Conservation (phyloP, 2,113 vertebrate genomes). For the Amphilophus citrinellus region DNA sequence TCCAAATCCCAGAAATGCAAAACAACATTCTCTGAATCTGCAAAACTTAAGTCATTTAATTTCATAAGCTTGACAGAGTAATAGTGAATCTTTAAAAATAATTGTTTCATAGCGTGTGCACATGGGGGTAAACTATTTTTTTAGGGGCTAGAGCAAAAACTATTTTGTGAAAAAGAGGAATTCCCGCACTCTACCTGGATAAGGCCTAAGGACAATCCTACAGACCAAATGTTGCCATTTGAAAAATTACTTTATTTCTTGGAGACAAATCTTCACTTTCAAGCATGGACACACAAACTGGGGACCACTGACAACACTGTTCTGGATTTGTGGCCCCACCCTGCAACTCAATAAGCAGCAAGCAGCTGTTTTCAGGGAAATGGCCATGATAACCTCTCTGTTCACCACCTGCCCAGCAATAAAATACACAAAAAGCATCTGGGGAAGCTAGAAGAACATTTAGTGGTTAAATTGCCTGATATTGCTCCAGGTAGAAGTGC, state of each 20-base stretch:
- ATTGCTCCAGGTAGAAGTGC: background rate
- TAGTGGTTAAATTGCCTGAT: background rate
- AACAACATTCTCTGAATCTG: background rate
- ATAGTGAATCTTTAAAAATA: background rate
- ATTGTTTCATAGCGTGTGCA: background rate
- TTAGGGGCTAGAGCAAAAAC: background rate
- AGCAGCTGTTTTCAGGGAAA: background rate
- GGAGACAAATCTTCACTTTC: background rate
- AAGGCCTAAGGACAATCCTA: background rate
- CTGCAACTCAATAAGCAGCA: background rate
- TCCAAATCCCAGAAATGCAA: background rate
- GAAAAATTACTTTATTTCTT: background rate
- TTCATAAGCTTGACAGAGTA: background rate
- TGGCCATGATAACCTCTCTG: background rate
- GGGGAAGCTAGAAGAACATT: background rate
- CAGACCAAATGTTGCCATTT: background rate
- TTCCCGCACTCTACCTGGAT: background rate
- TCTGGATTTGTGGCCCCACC: constrained; percentile 1
- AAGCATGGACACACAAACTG: background rate
- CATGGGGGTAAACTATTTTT: background rate
- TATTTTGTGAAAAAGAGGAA: background rate
- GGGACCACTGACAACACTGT: background rate
- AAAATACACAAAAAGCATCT: background rate
- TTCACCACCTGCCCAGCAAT: constrained; percentile 11
- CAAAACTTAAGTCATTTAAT: background rate